These are phyloP conservation scores for Stenopsyche tienmushanensis DNA, from an alignment of 1,140 invertebrate species.

Conservation along the genomic window DNA sequence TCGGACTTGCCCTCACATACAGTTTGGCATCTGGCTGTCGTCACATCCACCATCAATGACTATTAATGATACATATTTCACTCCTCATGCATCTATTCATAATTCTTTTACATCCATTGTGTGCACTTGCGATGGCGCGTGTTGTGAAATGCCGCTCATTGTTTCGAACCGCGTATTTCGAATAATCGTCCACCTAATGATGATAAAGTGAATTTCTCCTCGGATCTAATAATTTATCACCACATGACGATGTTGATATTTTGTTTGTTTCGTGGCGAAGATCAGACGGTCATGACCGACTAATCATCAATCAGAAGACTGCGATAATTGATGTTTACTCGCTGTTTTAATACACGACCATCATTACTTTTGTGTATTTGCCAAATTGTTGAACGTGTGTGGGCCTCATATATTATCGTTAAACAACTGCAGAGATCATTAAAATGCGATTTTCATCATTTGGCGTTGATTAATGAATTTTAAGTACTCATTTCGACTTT, in stretches of 20 bases:
- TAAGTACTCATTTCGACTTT: too few relatives aligned
- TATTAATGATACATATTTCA: conserved; percentile 3
- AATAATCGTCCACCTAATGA: too few relatives aligned
- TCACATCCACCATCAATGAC: background rate
- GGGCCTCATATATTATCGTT: too few relatives aligned
- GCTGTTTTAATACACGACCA: too few relatives aligned
- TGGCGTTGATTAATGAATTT: too few relatives aligned
- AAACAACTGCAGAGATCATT: too few relatives aligned
- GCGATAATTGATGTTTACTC: too few relatives aligned
- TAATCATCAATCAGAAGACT: background rate
- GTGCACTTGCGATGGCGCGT: background rate
- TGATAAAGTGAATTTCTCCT: background rate
- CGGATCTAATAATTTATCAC: too few relatives aligned
- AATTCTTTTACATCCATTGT: background rate
- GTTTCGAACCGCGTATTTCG: background rate
- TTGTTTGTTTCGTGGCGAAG: background rate
- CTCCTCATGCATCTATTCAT: background rate
- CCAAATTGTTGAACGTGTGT: too few relatives aligned
- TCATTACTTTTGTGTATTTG: too few relatives aligned
- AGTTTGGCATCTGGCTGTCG: conserved; percentile 1
- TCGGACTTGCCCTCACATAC: background rate
- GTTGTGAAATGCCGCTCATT: conserved; percentile 1
- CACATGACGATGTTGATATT: background rate
- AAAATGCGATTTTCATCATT: too few relatives aligned
- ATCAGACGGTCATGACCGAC: too few relatives aligned